Base-by-base conservation (phyloP, 1,140 invertebrate species). In the Drosophila rhopaloa region DNA sequence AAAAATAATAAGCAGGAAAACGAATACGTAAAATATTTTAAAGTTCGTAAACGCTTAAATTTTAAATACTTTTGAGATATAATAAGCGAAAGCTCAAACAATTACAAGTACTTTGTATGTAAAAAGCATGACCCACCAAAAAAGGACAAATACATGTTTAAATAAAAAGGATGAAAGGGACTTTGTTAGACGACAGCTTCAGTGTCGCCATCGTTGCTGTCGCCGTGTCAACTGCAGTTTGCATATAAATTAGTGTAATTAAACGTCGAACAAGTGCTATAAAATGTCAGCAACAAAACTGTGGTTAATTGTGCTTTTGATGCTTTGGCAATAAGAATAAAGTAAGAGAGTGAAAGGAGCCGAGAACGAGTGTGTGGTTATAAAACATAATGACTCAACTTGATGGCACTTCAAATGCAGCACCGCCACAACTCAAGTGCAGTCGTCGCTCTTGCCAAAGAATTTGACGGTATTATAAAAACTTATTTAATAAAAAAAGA, bases 161-260 rank as follows among this genome's bases (percentile, higher is more conserved):
- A 13, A 1, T 10, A 9, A n/a, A 9, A 6, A 10, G 13, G 7
- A 8, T 46, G 14, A 32, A 29, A 4, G 11, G 3, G 32, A 8
- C 43, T 41, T 51, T 38, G 48, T 65, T 43, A 67, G 40, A 38
- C 10, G 13, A 8, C 37, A 37, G 35, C 41, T 40, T 40, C 50
- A 11, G 57, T 46, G 47, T 56, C 44, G 35, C 24, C 62, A 63
- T 24, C 60, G 41, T 9, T 11, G 16, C 29, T 40, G 66, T 53
- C 57, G 19, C 27, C 37, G 32, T 51, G 80, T 61, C 72, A 63
- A 63, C 67, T 83, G 66, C 81, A 85, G 60, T 61, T 80, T 76
- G 66, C 60, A 76, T 80, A 80, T 62, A 84, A 83, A 80, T 84
- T 76, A 81, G 65, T 62, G 60, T 84, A 84, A 83, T 84, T 84